phyloP scores from a whole-genome alignment of 64 coral and sea anemone species.

The Montipora foliosa region DNA sequence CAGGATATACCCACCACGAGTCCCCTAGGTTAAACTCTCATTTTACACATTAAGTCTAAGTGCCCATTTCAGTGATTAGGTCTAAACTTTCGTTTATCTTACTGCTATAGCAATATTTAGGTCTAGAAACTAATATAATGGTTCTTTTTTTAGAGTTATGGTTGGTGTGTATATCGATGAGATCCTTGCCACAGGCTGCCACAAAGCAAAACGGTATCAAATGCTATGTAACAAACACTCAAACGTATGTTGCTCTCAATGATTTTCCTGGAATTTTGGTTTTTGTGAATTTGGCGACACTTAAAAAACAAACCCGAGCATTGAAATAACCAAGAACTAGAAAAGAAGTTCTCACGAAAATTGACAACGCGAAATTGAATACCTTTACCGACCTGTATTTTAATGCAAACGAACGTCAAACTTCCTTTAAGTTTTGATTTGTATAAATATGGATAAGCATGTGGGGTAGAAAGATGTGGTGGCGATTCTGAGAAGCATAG shows the following conservation, averaged over 20 bases:
- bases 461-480: not conserved
- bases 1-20: too few species aligned
- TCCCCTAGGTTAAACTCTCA: too few species aligned
- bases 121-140: too few species aligned
- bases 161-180: too few species aligned
- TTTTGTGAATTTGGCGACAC: not conserved
- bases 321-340: not conserved
- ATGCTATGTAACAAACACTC: not conserved
- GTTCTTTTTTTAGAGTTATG: too few species aligned
- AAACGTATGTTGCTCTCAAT: not conserved
- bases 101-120: too few species aligned
- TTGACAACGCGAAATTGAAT: not conserved
- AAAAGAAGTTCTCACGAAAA: not conserved
- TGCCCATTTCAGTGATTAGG: too few species aligned
- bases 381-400: slow-evolving; percentile 1
- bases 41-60: too few species aligned
- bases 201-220: slow-evolving; percentile 23
- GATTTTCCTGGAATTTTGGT: not conserved
- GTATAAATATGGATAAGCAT: slow-evolving; percentile 4
- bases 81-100: too few species aligned
- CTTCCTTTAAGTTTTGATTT: slow-evolving; percentile 6
- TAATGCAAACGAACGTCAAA: not conserved
- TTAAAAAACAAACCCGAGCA: not conserved
- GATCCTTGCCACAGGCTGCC: not conserved
- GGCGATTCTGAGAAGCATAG: not conserved